Percentiles rank a stretch among this genome's conserved stretches.
phyloP scores from a whole-genome alignment of 2,113 vertebrate genomes.

The Poicephalus meyeri region DNA sequence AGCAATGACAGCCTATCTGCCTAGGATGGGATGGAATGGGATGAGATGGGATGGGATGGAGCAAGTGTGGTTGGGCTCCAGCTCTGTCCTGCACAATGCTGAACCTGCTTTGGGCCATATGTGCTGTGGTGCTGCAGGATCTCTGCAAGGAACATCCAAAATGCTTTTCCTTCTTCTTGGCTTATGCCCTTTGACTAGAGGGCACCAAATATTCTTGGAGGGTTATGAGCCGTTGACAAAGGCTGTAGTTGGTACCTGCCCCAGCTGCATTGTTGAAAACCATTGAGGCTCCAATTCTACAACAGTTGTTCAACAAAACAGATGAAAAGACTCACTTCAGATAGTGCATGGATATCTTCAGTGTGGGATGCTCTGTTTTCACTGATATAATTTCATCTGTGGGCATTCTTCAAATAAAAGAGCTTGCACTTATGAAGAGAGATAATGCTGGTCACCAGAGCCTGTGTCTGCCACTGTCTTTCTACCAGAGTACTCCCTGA shows the following conservation, averaged over 20 bases:
- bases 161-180: not conserved
- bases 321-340: not conserved
- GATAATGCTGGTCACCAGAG: not conserved
- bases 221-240: not conserved
- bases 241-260: rapidly evolving
- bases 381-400: not conserved
- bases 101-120: not conserved
- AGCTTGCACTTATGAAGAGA: not conserved
- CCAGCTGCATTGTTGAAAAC: not conserved
- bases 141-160: not conserved
- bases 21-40: not conserved
- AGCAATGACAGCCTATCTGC: not conserved
- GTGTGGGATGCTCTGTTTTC: not conserved
- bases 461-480: not conserved
- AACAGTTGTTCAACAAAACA: not conserved
- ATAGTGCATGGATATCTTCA: not conserved
- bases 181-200: not conserved
- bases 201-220: not conserved
- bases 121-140: not conserved
- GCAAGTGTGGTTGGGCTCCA: rapidly evolving
- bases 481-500: not conserved
- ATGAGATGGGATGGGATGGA: not conserved
- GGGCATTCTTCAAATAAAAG: not conserved
- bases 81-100: not conserved
- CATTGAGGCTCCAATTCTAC: not conserved